Percentiles rank a stretch among this genome's conserved stretches.
Conservation (phyloP, 2,113 vertebrate genomes). For the Oreotrochilus melanogaster region DNA sequence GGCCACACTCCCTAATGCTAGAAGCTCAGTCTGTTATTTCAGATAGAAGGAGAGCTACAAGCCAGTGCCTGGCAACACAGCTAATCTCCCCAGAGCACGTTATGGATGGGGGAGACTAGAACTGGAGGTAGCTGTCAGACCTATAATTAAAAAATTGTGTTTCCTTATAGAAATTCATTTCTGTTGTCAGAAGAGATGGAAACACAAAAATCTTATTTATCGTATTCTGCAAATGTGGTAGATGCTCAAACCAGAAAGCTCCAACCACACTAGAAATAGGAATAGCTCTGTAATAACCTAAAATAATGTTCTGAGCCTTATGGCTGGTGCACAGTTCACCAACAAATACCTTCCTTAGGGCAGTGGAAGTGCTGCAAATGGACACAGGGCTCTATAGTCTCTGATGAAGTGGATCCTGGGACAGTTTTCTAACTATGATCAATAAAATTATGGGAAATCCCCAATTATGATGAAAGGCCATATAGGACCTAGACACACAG, state of each 20-base stretch:
- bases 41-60: slow-evolving; percentile 26
- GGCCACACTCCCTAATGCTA: not conserved
- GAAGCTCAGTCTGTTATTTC: slow-evolving; percentile 30
- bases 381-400: not conserved
- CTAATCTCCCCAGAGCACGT: not conserved
- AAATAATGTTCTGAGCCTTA: not conserved
- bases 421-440: not conserved
- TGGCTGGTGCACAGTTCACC: rapidly evolving
- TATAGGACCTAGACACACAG: not conserved
- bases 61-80: not conserved
- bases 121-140: slow-evolving; percentile 39
- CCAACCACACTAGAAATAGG: not conserved
- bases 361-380: not conserved
- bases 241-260: not conserved
- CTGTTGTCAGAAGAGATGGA: not conserved
- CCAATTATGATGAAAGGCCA: not conserved
- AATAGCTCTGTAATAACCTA: slow-evolving; percentile 9
- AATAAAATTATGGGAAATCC: not conserved
- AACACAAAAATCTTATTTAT: slow-evolving; percentile 51
- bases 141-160: slow-evolving; percentile 36
- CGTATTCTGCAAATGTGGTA: not conserved
- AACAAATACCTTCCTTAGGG: not conserved
- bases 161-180: slow-evolving; percentile 15
- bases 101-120: not conserved
- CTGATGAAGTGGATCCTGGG: not conserved